Evolutionary conservation across 2,888 invertebrate species (phyloP).

Genomic region (Falcaria lacertinaria): DNA sequence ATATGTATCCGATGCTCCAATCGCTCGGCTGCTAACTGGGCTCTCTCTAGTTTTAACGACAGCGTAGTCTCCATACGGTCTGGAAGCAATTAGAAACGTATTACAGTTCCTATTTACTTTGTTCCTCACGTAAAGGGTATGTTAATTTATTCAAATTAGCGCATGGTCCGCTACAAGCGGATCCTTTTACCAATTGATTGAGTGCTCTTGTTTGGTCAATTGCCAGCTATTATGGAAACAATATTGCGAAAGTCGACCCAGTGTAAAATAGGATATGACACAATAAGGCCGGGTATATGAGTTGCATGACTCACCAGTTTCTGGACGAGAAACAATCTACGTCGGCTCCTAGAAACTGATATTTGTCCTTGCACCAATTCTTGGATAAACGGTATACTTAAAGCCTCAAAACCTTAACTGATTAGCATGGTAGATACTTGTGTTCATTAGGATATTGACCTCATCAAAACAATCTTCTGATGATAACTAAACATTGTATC

Average conservation of each 20-base stretch:
- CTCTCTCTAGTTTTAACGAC: conserved; percentile 67
- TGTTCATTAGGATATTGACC: no score
- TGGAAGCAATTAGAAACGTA: conserved; percentile 45
- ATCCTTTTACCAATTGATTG: conserved; percentile 61
- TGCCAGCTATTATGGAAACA: conserved; percentile 40
- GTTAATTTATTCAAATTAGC: conserved; percentile 41
- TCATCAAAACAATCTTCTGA: no score
- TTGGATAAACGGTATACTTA: not conserved
- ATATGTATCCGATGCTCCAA: conserved; percentile 69
- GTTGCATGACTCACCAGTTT: conserved; percentile 36
- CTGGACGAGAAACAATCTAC: conserved; percentile 24
- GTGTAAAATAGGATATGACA: conserved; percentile 74
- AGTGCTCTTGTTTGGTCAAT: conserved; percentile 61
- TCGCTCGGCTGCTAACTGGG: conserved; percentile 70
- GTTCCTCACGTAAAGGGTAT: conserved; percentile 24
- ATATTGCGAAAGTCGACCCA: conserved; percentile 61
- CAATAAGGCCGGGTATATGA: conserved; percentile 44
- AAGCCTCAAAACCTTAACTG: not conserved
- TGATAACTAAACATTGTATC: not conserved
- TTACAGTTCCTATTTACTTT: conserved; percentile 34
- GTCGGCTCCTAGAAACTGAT: conserved; percentile 7
- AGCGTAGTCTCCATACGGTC: conserved; percentile 70
- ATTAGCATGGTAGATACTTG: not conserved
- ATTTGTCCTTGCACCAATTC: not conserved
- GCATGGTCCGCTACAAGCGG: conserved; percentile 27